phyloP scores from a whole-genome alignment of 2,797 vertebrate genomes.

The Peromyscus eremicus region DNA sequence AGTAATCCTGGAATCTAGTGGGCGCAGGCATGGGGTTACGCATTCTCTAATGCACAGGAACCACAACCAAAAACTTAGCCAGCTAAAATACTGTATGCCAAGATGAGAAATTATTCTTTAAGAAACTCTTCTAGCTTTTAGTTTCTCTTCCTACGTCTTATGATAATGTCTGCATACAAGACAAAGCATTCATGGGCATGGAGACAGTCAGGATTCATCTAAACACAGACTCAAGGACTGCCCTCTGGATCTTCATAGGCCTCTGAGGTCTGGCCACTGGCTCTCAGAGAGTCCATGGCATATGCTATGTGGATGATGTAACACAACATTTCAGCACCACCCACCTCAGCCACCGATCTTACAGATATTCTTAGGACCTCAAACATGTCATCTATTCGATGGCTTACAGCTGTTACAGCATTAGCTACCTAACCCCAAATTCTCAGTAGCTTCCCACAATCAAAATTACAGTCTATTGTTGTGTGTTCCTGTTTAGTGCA shows the following conservation, averaged over 20 bases:
- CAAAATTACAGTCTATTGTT: background rate
- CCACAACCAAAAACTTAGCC: constrained; percentile 18
- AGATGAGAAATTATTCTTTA: constrained; percentile 38
- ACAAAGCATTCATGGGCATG: background rate
- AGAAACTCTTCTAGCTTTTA: constrained; percentile 3
- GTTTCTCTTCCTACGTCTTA: constrained; percentile 25
- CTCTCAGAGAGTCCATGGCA: background rate
- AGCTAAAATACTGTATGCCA: constrained; percentile 30
- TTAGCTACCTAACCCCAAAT: constrained; percentile 19
- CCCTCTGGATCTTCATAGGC: background rate
- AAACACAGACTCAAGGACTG: background rate
- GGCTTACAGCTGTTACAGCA: constrained; percentile 23
- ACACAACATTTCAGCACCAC: background rate
- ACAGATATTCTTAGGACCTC: constrained; percentile 3
- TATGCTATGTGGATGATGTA: background rate
- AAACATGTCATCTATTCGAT: background rate
- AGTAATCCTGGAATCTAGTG: background rate
- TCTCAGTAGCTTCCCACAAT: constrained; percentile 36
- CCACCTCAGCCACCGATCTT: background rate
- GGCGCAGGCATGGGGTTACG: background rate
- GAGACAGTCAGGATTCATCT: background rate
- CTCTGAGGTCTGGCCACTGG: background rate
- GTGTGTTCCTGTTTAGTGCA: background rate
- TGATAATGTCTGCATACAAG: background rate
- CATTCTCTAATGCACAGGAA: background rate